Evolutionary conservation across 2,113 vertebrate genomes (phyloP), one percentile per base, ranked within the genome.

Genomic region (Pungitius pungitius): DNA sequence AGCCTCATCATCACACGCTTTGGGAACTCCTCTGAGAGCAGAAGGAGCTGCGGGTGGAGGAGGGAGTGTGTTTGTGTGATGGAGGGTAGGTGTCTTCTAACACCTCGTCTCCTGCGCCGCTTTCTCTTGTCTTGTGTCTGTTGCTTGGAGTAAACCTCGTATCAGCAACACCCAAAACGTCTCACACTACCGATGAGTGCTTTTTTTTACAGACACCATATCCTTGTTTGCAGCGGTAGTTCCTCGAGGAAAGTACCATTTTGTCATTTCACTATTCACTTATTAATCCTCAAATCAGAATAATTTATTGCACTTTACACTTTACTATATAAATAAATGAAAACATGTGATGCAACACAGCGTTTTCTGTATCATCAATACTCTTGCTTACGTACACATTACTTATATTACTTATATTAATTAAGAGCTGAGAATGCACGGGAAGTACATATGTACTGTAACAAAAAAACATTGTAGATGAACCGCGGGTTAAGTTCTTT

Each of bases 1-100:
- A 72, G 66, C 71, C 71, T 82, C 58, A 86, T 86, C 80, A 80
- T 86, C 71, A 51, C 69, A 55, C 84, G 75, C 88, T 87, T 80
- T 73, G 51, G 67, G 33, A 73, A 47, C 67, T 73, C 85, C 85
- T 65, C 73, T 64, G 79, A 85, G 84, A 88, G 86, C 86, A 88
- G 69, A 83, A 87, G 77, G 62, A 54, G 37, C 0, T 24, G 33
- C 13, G 24, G 61, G 26, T 72, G 69, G 39, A 43, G 57, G 69
- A 55, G 60, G 35, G 39, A 22, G 26, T 37, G 49, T 7, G 27
- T 39, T 55, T 22, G 42, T 63, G 26, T 51, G 56, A 3, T 13
- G 30, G 56, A 17, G 10, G 20, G 8, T 20, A 1, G 18, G 55
- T 61, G n/a, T 42, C 35, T 35, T 51, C 54, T 58, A 18, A 59